A percentile compares a stretch with the other conserved stretches of the same genome.
Evolutionary conservation across 1,140 invertebrate genomes (phyloP).

Genomic region (Lucilia cuprina): DNA sequence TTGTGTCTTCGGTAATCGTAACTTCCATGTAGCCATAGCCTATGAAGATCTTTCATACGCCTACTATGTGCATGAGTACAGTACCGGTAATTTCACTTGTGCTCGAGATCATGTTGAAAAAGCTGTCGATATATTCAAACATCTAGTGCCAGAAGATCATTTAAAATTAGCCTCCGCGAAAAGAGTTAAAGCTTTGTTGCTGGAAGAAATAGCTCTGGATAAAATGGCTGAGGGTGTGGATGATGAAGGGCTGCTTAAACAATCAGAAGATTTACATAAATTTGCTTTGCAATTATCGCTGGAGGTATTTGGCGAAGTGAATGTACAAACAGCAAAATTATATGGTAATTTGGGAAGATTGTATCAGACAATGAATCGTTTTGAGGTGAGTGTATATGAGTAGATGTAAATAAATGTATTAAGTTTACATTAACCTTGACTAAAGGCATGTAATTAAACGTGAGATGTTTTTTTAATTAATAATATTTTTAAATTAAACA

Average conservation of each 20-base stretch:
- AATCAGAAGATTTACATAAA: conserved; percentile 83
- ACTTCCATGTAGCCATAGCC: conserved; percentile 84
- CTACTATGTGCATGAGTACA: conserved; percentile 90
- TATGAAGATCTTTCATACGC: conserved; percentile 92
- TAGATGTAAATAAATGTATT: conserved; percentile 4
- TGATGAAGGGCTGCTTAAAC: conserved; percentile 67
- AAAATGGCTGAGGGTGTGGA: conserved; percentile 64
- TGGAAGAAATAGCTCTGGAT: conserved; percentile 93
- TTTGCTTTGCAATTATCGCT: conserved; percentile 78
- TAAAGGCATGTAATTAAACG: not conserved
- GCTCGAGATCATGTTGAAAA: conserved; percentile 82
- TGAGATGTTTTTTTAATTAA: not conserved
- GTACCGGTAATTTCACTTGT: conserved; percentile 80
- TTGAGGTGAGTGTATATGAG: conserved; percentile 66
- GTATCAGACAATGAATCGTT: conserved; percentile 91
- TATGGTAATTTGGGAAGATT: conserved; percentile 90
- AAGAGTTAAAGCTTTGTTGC: conserved; percentile 87
- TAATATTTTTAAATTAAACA: too few species aligned
- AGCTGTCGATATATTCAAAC: conserved; percentile 82
- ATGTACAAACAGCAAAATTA: conserved; percentile 94
- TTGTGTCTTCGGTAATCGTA: conserved; percentile 81
- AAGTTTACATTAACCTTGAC: conserved; percentile 2
- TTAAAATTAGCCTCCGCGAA: conserved; percentile 86
- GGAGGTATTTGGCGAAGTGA: conserved; percentile 86
- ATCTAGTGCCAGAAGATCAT: conserved; percentile 80